These are phyloP conservation scores for Pristionchus maxplancki DNA, from an alignment of 2,888 invertebrate genomes.

Conservation along the genomic window DNA sequence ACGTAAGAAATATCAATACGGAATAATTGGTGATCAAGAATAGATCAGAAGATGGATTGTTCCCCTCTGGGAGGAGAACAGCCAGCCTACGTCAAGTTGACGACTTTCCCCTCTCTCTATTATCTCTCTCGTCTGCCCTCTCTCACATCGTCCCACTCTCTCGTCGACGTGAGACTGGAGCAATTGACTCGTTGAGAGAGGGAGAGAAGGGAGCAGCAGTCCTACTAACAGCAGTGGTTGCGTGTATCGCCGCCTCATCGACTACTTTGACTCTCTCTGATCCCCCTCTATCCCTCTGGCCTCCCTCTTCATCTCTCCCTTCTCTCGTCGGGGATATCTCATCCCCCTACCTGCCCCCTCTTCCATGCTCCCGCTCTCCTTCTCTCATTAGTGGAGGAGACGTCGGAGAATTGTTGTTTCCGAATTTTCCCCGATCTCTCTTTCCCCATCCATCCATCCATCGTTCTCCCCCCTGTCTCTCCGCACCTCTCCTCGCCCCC, in stretches of 20 bases:
- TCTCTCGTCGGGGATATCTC: background rate
- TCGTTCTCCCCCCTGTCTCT: background rate
- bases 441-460: background rate
- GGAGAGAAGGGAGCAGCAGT: constrained; percentile 10
- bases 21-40: too few relatives aligned
- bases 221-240: constrained; percentile 34
- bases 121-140: background rate
- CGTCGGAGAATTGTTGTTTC: constrained; percentile 31
- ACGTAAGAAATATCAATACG: too few relatives aligned
- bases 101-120: background rate
- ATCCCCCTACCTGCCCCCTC: background rate
- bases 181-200: constrained; percentile 4
- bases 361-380: constrained; percentile 19
- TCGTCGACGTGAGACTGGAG: background rate
- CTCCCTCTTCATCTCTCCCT: background rate
- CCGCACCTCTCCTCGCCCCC: constrained; percentile 39
- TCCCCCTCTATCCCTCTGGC: background rate
- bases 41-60: background rate
- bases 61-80: background rate
- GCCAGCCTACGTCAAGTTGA: constrained; percentile 23
- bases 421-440: constrained; percentile 21
- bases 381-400: constrained; percentile 17
- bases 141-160: background rate
- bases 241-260: constrained; percentile 8
- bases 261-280: background rate